Evolutionary conservation across 2,113 vertebrate species (phyloP).

Genomic region (Sporophila hypoxantha): DNA sequence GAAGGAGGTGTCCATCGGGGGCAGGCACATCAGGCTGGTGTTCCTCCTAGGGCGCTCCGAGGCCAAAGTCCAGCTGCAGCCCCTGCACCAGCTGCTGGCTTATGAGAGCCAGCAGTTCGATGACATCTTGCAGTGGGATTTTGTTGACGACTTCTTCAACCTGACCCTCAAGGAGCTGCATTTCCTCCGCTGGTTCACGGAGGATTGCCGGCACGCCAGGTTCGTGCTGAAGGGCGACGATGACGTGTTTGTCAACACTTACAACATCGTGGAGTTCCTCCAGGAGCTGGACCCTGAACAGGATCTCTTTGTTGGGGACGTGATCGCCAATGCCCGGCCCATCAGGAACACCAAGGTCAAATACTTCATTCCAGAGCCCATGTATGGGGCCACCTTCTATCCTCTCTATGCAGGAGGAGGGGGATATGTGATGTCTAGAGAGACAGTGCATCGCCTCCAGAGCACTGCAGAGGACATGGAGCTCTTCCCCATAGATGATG

Average conservation of each 20-base stretch:
- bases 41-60: slow-evolving; percentile 63
- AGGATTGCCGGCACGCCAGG: slow-evolving; percentile 47
- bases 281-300: slow-evolving; percentile 40
- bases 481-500: slow-evolving; percentile 77
- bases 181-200: slow-evolving; percentile 68
- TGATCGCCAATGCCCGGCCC: slow-evolving; percentile 66
- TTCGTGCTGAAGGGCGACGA: slow-evolving; percentile 76
- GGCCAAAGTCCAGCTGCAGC: neutral
- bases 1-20: slow-evolving; percentile 2
- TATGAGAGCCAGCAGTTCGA: slow-evolving; percentile 67
- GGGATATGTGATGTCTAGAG: slow-evolving; percentile 72
- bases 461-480: slow-evolving; percentile 26
- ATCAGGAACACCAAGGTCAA: slow-evolving; percentile 72
- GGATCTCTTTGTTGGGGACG: slow-evolving; percentile 72
- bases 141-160: slow-evolving; percentile 76
- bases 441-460: slow-evolving; percentile 54
- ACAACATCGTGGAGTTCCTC: slow-evolving; percentile 73
- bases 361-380: slow-evolving; percentile 70
- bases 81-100: slow-evolving; percentile 65
- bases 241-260: slow-evolving; percentile 71
- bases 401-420: slow-evolving; percentile 73
- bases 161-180: slow-evolving; percentile 77
- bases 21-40: slow-evolving; percentile 52
- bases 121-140: slow-evolving; percentile 79
- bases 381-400: slow-evolving; percentile 67